A percentile compares a stretch with the other conserved stretches of the same genome.
Evolutionary conservation across 2,888 invertebrate species (phyloP).

Genomic region (Crossocerus cetratus): DNA sequence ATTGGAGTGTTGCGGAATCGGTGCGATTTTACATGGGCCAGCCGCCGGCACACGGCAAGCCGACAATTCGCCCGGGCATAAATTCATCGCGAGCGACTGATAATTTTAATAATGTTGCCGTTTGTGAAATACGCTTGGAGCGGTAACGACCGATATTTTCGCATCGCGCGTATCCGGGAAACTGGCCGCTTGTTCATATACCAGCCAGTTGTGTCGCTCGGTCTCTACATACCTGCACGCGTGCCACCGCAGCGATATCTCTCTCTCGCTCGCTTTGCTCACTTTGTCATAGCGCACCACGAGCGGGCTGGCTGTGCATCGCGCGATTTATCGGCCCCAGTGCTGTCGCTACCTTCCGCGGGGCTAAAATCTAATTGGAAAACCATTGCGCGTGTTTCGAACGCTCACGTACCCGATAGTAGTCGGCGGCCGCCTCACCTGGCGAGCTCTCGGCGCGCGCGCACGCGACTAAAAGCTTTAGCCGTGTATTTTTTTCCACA

Average conservation of each 20-base stretch:
- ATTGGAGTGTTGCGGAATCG: not conserved
- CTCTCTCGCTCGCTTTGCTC: constrained; percentile 19
- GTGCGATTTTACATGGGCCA: constrained; percentile 16
- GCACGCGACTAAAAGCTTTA: no score
- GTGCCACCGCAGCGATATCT: constrained; percentile 8
- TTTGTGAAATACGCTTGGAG: constrained; percentile 51
- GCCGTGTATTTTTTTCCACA: not conserved
- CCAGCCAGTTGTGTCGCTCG: no score
- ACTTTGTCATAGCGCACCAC: constrained; percentile 22
- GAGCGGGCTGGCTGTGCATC: constrained; percentile 12
- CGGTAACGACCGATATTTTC: constrained; percentile 27
- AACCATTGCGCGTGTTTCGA: constrained; percentile 57
- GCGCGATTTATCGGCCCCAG: constrained; percentile 62
- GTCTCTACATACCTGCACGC: no score
- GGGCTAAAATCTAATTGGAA: constrained; percentile 68
- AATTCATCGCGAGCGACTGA: constrained; percentile 47
- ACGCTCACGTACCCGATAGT: no score
- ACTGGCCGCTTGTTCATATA: no score
- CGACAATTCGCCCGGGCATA: constrained; percentile 44
- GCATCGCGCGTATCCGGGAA: constrained; percentile 11
- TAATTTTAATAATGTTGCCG: constrained; percentile 64
- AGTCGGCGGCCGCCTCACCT: no score
- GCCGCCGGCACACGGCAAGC: constrained; percentile 11
- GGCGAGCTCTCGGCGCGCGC: no score
- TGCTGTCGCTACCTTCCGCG: constrained; percentile 54